phyloP scores from a whole-genome alignment of 1,140 invertebrate genomes.

The Macrotrachela quadricornifera region DNA sequence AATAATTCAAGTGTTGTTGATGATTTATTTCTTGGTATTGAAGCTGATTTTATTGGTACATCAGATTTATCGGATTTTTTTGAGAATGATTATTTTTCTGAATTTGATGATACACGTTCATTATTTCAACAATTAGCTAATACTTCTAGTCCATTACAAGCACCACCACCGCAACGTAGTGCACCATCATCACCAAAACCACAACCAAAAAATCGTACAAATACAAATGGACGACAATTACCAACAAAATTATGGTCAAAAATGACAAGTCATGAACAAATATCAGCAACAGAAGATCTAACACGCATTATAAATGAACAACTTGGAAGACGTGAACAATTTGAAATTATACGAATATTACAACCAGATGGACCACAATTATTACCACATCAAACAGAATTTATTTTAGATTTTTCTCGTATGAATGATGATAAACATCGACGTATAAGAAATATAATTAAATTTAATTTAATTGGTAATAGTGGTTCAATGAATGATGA shows the following conservation, averaged over 20 bases:
- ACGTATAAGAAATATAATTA: conserved; percentile 1
- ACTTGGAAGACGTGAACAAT: conserved; percentile 17
- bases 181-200: too few relatives aligned
- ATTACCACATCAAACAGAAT: conserved; percentile 17
- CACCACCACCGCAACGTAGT: too few relatives aligned
- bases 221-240: too few relatives aligned
- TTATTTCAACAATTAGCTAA: too few relatives aligned
- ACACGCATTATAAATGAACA: conserved; percentile 16
- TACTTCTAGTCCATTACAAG: too few relatives aligned
- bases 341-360: conserved; percentile 21
- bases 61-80: too few relatives aligned
- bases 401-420: conserved; percentile 8
- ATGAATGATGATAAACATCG: background rate
- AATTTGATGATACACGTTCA: too few relatives aligned
- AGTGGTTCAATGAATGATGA: background rate
- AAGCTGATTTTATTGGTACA: too few relatives aligned
- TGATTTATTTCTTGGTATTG: too few relatives aligned
- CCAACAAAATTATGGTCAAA: background rate
- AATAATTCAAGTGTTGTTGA: too few relatives aligned
- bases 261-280: conserved; percentile 1
- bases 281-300: conserved; percentile 7
- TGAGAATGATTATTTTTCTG: too few relatives aligned
- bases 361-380: conserved; percentile 13
- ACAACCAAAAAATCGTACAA: too few relatives aligned
- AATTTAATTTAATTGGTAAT: conserved; percentile 4